phyloP scores from a whole-genome alignment of 2,888 invertebrate genomes.

The Adineta ricciae region DNA sequence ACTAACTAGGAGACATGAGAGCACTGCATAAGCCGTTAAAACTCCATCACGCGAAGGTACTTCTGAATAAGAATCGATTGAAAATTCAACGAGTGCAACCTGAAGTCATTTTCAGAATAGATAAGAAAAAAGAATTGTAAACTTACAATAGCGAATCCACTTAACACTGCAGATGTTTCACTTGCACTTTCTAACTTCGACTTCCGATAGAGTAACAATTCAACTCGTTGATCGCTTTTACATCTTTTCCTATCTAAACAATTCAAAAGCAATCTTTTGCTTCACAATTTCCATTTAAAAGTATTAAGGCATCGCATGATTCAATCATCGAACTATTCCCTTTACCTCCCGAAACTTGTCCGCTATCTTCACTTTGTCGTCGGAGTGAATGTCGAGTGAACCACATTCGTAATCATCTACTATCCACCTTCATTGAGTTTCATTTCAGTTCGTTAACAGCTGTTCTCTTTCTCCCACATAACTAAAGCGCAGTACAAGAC shows the following conservation, averaged over 20 bases:
- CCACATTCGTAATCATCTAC: neutral
- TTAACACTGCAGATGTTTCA: conserved; percentile 78
- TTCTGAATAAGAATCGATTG: neutral
- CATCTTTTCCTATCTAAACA: neutral
- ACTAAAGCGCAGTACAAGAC: too few relatives aligned
- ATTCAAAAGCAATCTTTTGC: neutral
- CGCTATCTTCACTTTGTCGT: neutral
- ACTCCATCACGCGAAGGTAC: neutral
- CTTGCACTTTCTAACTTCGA: conserved; percentile 84
- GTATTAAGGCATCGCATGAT: neutral
- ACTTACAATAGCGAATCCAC: conserved; percentile 81
- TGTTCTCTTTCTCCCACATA: neutral
- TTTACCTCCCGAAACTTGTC: neutral
- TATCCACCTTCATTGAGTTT: neutral
- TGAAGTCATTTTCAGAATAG: neutral
- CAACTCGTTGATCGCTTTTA: neutral
- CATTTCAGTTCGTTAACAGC: neutral
- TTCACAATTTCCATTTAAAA: neutral
- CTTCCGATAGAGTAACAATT: neutral
- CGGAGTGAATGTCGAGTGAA: neutral
- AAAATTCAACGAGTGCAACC: conserved; percentile 4
- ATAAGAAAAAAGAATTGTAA: neutral
- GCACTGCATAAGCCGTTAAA: conserved; percentile 52
- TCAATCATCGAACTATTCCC: too few relatives aligned
- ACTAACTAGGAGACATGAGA: conserved; percentile 78